Evolutionary conservation across 2,888 invertebrate genomes (phyloP).

Genomic region (Fabriciana adippe): DNA sequence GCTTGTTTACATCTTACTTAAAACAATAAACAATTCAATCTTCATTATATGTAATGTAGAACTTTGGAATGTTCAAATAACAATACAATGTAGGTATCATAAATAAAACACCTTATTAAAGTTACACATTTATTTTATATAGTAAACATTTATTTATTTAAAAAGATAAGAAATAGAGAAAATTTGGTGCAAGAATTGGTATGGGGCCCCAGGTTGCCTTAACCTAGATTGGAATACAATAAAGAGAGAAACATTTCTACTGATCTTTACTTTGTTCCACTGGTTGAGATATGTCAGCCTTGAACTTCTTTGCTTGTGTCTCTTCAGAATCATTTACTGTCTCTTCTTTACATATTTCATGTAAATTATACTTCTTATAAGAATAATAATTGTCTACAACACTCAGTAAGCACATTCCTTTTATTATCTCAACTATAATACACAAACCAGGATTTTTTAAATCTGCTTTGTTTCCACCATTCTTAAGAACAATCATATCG

Average conservation of each 20-base stretch:
- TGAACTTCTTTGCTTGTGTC: conserved; percentile 73
- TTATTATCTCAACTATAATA: conserved; percentile 92
- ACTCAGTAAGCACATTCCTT: conserved; percentile 89
- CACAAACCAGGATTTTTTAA: conserved; percentile 89
- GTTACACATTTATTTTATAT: conserved; percentile 41
- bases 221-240: conserved; percentile 53
- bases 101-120: conserved; percentile 27
- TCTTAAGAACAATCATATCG: conserved; percentile 85
- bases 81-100: too few relatives aligned
- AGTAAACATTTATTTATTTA: conserved; percentile 43
- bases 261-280: conserved; percentile 46
- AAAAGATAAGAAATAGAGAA: conserved; percentile 45
- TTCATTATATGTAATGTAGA: neutral
- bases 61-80: too few relatives aligned
- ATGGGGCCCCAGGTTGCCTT: conserved; percentile 63
- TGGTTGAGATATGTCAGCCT: conserved; percentile 56
- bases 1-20: too few relatives aligned
- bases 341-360: conserved; percentile 83
- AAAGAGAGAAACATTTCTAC: conserved; percentile 31
- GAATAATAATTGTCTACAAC: conserved; percentile 90
- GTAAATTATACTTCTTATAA: conserved; percentile 92
- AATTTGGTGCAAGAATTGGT: conserved; percentile 71
- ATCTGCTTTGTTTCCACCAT: conserved; percentile 89
- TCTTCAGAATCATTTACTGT: conserved; percentile 63
- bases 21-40: too few relatives aligned